A percentile compares a stretch with the other conserved stretches of the same genome.
phyloP scores from a whole-genome alignment of 2,797 vertebrate species.

The Glossophaga mutica region DNA sequence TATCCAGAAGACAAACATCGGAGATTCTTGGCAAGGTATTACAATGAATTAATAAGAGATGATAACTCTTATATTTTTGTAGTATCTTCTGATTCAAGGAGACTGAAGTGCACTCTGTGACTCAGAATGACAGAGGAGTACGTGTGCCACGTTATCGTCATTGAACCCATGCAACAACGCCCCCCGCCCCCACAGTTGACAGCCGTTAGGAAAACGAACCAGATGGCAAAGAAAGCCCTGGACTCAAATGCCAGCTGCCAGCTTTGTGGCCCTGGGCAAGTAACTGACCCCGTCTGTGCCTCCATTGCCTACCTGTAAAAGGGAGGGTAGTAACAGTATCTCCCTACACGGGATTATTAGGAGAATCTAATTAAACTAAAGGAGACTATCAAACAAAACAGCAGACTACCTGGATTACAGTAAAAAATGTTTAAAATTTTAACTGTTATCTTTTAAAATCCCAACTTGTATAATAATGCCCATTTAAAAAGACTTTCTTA shows the following conservation, averaged over 20 bases:
- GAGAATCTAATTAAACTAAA: not conserved
- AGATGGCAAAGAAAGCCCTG: not conserved
- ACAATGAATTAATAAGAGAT: not conserved
- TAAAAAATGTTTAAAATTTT: not conserved
- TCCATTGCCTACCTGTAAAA: not conserved
- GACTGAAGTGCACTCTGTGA: not conserved
- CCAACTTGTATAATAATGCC: not conserved
- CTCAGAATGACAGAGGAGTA: not conserved
- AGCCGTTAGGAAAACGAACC: not conserved
- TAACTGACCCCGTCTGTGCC: not conserved
- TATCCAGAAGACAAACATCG: not conserved
- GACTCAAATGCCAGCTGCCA: not conserved
- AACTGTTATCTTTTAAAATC: slow-evolving; percentile 5
- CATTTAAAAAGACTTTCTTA: not conserved
- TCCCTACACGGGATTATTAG: not conserved
- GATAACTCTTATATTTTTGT: not conserved
- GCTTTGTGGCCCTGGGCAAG: not conserved
- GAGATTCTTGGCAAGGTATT: not conserved
- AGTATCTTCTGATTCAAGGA: not conserved
- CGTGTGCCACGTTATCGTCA: not conserved
- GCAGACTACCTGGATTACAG: not conserved
- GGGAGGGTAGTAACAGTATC: not conserved
- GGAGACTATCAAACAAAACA: not conserved
- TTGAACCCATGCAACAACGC: not conserved
- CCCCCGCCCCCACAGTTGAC: not conserved